phyloP scores from a whole-genome alignment of 2,797 vertebrate genomes.

The Thalassophryne amazonica region DNA sequence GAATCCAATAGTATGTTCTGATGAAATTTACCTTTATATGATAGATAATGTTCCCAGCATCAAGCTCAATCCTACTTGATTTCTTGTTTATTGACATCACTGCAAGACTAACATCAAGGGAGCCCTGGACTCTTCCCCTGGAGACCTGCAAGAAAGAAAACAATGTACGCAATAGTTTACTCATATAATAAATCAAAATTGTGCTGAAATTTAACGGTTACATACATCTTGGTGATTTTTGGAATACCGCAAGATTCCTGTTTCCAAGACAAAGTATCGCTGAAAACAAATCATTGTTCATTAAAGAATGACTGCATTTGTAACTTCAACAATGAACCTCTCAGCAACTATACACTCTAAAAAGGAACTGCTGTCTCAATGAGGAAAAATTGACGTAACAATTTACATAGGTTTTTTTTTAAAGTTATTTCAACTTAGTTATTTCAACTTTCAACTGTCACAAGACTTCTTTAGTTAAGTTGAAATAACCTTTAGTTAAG shows the following conservation, averaged over 20 bases:
- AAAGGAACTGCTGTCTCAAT: no score
- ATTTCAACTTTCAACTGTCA: no score
- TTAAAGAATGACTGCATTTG: not conserved
- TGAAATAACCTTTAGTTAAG: no score
- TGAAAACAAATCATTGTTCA: conserved; percentile 47
- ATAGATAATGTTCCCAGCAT: conserved; percentile 91
- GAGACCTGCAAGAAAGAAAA: conserved; percentile 69
- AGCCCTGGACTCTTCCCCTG: conserved; percentile 87
- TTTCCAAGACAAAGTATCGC: conserved; percentile 91
- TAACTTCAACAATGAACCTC: not conserved
- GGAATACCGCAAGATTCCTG: conserved; percentile 85
- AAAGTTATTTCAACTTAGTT: no score
- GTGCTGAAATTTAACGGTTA: not conserved
- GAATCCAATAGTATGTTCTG: no score
- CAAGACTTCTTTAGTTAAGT: no score
- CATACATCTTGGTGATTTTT: conserved; percentile 90
- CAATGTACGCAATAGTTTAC: accelerated
- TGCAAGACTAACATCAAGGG: conserved; percentile 84
- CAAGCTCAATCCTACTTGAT: conserved; percentile 87
- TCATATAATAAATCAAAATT: not conserved
- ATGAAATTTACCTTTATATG: conserved; percentile 88
- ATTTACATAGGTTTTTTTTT: no score
- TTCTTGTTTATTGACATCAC: conserved; percentile 95
- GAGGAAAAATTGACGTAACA: no score
- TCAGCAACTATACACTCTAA: no score